phyloP scores from a whole-genome alignment of 2,888 invertebrate genomes.

The Sialis fuliginosa region DNA sequence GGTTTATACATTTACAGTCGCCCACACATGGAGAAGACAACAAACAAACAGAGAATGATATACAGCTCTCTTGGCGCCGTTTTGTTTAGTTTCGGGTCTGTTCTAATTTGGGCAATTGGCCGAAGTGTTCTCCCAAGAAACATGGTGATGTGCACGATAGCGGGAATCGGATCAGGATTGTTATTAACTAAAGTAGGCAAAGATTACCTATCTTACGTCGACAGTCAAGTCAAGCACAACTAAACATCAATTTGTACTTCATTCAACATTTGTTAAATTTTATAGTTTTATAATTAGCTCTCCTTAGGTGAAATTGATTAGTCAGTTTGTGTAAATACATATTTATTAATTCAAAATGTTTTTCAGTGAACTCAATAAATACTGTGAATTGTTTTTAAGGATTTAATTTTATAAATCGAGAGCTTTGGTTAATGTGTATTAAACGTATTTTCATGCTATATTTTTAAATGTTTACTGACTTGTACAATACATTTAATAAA shows the following conservation, averaged over 20 bases:
- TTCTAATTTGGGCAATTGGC: slow-evolving; percentile 73
- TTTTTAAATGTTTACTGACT: not conserved
- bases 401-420: too few relatives aligned
- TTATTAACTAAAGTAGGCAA: slow-evolving; percentile 32
- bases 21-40: slow-evolving; percentile 52
- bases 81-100: slow-evolving; percentile 77
- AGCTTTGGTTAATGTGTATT: too few relatives aligned
- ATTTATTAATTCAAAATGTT: too few relatives aligned
- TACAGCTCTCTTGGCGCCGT: slow-evolving; percentile 56
- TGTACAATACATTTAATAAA: not conserved
- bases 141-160: slow-evolving; percentile 42
- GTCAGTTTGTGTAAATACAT: too few relatives aligned
- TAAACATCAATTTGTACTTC: too few relatives aligned
- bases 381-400: too few relatives aligned
- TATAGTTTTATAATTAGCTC: too few relatives aligned
- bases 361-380: too few relatives aligned
- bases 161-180: slow-evolving; percentile 52
- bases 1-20: slow-evolving; percentile 70
- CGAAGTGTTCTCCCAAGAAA: slow-evolving; percentile 60
- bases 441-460: too few relatives aligned
- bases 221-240: slow-evolving; percentile 9
- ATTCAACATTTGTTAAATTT: too few relatives aligned
- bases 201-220: slow-evolving; percentile 21
- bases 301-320: too few relatives aligned
- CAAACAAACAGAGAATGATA: slow-evolving; percentile 38